Evolutionary conservation across 2,113 vertebrate species (phyloP).

Genomic region (Trogon surrucura): DNA sequence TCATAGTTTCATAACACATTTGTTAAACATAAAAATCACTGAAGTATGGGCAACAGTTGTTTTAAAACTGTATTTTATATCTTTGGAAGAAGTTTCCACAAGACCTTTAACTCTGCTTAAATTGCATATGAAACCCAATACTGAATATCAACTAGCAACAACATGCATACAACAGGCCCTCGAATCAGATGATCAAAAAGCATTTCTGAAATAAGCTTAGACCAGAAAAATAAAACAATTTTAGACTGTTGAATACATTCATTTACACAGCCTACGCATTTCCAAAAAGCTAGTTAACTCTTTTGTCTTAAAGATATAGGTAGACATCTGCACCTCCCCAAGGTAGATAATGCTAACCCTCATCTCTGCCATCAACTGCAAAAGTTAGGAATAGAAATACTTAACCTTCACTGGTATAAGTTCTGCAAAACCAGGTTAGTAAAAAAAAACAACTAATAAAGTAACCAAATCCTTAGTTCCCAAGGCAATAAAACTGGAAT

Average conservation of each 20-base stretch:
- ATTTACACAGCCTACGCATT: background rate
- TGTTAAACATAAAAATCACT: background rate
- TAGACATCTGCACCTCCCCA: background rate
- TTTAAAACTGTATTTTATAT: background rate
- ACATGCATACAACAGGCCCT: background rate
- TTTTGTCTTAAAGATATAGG: background rate
- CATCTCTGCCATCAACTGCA: background rate
- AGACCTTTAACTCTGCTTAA: background rate
- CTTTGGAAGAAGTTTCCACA: background rate
- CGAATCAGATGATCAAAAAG: background rate
- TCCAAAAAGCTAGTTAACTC: too few species aligned
- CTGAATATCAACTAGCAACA: background rate
- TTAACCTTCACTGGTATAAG: conserved; percentile 35
- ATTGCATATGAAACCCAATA: background rate
- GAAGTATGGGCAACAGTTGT: background rate
- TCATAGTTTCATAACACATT: background rate
- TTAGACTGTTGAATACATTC: background rate
- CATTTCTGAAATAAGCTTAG: background rate
- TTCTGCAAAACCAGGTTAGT: conserved; percentile 21
- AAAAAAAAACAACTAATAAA: conserved; percentile 15
- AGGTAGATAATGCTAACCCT: background rate
- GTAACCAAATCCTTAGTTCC: conserved; percentile 11
- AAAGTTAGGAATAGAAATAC: conserved; percentile 1
- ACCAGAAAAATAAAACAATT: background rate
- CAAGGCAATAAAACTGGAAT: conserved; percentile 10